Base-by-base conservation (phyloP, 2,113 vertebrate species). In the Hyaena hyaena region DNA sequence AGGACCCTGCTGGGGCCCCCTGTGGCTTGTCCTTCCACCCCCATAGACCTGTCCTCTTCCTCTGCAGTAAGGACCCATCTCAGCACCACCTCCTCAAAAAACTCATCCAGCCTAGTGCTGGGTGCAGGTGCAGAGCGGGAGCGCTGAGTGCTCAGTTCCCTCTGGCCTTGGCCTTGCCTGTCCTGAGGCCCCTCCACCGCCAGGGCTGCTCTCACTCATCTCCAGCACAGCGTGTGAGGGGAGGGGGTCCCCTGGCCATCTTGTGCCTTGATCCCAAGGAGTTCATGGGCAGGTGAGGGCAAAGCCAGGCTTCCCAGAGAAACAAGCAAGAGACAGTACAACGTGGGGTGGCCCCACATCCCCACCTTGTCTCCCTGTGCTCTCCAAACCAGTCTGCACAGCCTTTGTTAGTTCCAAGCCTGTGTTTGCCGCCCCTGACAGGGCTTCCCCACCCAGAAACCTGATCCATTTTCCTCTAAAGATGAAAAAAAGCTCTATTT, bases 401-500 rank as follows among this genome's bases (percentile, higher is more conserved):
- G 43, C 45, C 65, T 80, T 65, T 26, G 28, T 95, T 14, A 1
- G 48, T 94, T 96, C 85, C 43, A 77, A n/a, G 92, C 66, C 28
- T 31, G 7, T 31, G 43, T 77, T 31, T 80, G n/a, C 88, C 84
- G 58, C 17, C 24, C 35, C 39, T 24, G 3, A 71, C 24, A 88
- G 55, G 66, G 77, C 89, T 94, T 93, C 58, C 43, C 93, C 65
- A 79, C 53, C 39, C 35, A 83, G 86, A 97, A 97, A 97, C 48
- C 96, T 53, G 50, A 98, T 97, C 95, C 61, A 50, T 97, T 98
- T 97, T 96, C 88, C 96, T 68, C 91, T 96, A 94, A 86, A 94
- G 97, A 97, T 98, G 98, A 97, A 97, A 98, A 76, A 88, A 82
- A 97, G 97, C 94, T 97, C 96, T 97, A 87, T 48, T 96, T 98